phyloP scores from a whole-genome alignment of 2,888 invertebrate genomes.

The Caenorhabditis zanzibari region DNA sequence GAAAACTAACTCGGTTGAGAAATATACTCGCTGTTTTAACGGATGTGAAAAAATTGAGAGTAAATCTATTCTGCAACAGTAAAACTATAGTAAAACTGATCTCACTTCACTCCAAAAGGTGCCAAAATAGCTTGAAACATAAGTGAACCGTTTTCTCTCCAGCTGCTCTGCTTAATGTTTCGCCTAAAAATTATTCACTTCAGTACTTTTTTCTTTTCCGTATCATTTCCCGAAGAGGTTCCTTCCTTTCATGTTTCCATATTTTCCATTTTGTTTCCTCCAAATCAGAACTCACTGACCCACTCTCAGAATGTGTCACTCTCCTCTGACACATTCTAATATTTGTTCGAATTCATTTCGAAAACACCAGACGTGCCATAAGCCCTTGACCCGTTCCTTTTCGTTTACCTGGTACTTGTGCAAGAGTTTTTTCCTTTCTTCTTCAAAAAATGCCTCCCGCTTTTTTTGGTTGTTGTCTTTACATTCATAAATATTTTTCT shows the following conservation, averaged over 20 bases:
- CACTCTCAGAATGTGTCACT: not conserved
- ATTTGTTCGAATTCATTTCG: constrained; percentile 11
- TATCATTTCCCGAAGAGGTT: too few species aligned
- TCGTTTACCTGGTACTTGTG: constrained; percentile 25
- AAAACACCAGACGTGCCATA: not conserved
- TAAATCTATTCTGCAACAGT: too few species aligned
- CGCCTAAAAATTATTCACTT: too few species aligned
- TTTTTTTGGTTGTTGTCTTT: not conserved
- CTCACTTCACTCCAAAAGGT: too few species aligned
- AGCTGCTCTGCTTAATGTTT: too few species aligned
- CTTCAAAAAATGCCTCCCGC: constrained; percentile 12
- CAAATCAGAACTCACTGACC: constrained; percentile 8
- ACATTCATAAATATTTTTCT: constrained; percentile 1
- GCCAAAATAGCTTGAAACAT: too few species aligned
- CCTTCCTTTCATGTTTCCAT: too few species aligned
- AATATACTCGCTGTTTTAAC: too few species aligned
- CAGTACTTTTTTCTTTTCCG: too few species aligned
- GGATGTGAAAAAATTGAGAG: too few species aligned
- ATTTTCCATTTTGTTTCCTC: not conserved
- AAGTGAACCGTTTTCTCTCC: too few species aligned
- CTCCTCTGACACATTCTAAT: constrained; percentile 8
- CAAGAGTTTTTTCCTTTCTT: constrained; percentile 11
- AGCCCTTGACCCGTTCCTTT: constrained; percentile 56
- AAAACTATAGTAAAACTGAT: too few species aligned
- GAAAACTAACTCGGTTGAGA: not conserved